These are phyloP conservation scores for Myzus persicae DNA, from an alignment of 1,140 invertebrate species.

Conservation along the genomic window DNA sequence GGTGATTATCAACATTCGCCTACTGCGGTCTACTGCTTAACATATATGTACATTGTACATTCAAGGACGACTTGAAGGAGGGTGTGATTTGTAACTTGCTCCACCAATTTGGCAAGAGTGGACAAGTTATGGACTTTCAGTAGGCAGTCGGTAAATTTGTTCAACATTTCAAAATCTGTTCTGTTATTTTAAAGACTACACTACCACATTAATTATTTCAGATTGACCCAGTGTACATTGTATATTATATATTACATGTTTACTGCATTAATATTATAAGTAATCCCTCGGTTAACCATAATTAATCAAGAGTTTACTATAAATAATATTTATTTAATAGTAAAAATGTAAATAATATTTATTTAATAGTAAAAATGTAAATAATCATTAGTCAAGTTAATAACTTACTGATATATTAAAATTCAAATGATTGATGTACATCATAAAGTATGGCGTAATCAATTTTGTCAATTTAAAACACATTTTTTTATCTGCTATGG, in stretches of 20 bases:
- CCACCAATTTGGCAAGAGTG: background rate
- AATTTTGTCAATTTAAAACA: slow-evolving; percentile 40
- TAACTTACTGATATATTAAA: slow-evolving; percentile 53
- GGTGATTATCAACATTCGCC: no score
- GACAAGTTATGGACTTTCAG: background rate
- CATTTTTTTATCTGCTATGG: slow-evolving; percentile 19
- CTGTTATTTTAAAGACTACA: no score
- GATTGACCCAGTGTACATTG: no score
- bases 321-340: no score
- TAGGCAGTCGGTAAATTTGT: background rate
- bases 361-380: background rate
- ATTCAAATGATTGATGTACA: slow-evolving; percentile 45
- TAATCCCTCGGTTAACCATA: background rate
- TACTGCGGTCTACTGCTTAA: no score
- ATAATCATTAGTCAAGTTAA: background rate
- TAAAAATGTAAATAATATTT: background rate
- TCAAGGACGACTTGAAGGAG: no score
- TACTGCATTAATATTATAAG: background rate
- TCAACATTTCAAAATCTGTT: no score
- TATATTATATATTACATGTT: no score
- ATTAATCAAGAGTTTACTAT: background rate
- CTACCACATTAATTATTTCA: no score
- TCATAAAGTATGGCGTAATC: slow-evolving; percentile 42
- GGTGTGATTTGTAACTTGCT: no score
- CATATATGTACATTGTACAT: no score